Conservation (phyloP, 2,113 vertebrate genomes). For the Strigops habroptila region DNA sequence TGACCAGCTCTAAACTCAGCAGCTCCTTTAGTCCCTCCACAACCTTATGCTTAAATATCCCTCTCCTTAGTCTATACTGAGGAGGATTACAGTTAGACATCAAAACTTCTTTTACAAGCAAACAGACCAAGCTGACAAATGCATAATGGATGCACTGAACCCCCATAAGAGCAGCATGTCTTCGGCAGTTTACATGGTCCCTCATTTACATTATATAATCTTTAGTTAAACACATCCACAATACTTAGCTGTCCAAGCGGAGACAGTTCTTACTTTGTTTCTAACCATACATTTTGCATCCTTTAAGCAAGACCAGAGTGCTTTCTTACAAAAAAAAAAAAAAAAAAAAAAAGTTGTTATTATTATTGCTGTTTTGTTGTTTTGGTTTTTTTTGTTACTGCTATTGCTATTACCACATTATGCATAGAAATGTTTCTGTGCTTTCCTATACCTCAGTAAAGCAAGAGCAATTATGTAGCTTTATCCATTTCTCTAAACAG, state of each 20-base stretch:
- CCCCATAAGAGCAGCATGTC: not conserved
- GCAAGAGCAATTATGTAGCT: constrained; percentile 53
- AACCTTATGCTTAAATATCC: not conserved
- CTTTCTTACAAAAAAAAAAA: not conserved
- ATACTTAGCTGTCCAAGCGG: not conserved
- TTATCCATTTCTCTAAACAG: constrained; percentile 62
- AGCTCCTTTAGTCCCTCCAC: fast-evolving
- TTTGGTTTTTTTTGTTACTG: not conserved
- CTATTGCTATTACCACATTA: not conserved
- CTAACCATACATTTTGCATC: constrained; percentile 14
- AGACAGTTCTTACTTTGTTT: constrained; percentile 14
- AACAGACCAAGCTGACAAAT: constrained; percentile 34
- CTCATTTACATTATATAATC: constrained; percentile 42
- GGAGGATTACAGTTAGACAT: not conserved
- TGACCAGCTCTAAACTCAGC: not conserved
- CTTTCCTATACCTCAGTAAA: constrained; percentile 60
- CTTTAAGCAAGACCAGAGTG: constrained; percentile 14
- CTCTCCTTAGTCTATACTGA: not conserved
- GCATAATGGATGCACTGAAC: constrained; percentile 15
- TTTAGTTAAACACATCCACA: constrained; percentile 32
- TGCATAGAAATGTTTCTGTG: constrained; percentile 50
- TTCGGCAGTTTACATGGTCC: constrained; percentile 15
- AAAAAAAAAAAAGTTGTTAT: not conserved
- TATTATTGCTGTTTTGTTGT: not conserved
- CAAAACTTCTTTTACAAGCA: constrained; percentile 29